Conservation (phyloP, 2,113 vertebrate genomes). For the Otus sunia region DNA sequence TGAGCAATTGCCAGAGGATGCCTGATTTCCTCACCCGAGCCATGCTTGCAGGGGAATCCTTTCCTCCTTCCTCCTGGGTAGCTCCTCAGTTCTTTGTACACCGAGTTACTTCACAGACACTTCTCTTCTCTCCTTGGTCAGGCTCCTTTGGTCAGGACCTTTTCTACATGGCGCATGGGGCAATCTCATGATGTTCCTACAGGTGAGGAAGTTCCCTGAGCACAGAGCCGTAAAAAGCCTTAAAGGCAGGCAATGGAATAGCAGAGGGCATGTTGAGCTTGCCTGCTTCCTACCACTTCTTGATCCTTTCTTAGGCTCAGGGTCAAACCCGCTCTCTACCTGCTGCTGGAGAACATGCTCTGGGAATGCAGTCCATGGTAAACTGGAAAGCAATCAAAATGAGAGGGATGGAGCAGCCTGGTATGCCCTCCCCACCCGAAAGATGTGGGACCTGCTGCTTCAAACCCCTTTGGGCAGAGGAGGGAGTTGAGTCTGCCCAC, state of each 20-base stretch:
- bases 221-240: background rate
- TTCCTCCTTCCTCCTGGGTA: background rate
- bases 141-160: background rate
- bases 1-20: accelerated
- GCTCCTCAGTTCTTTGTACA: background rate
- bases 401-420: background rate
- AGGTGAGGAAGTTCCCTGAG: background rate
- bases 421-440: background rate
- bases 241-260: background rate
- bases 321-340: background rate
- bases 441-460: background rate
- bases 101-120: no score
- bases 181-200: background rate
- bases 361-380: background rate
- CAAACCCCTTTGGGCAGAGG: background rate
- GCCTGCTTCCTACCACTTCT: background rate
- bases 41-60: accelerated
- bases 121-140: background rate
- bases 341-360: background rate
- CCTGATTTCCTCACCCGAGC: background rate
- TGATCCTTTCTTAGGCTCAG: background rate
- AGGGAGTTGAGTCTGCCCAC: background rate
- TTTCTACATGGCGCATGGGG: background rate
- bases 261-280: background rate
- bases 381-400: background rate